Conservation (phyloP, 2,113 vertebrate genomes). For the Erythrolamprus reginae region DNA sequence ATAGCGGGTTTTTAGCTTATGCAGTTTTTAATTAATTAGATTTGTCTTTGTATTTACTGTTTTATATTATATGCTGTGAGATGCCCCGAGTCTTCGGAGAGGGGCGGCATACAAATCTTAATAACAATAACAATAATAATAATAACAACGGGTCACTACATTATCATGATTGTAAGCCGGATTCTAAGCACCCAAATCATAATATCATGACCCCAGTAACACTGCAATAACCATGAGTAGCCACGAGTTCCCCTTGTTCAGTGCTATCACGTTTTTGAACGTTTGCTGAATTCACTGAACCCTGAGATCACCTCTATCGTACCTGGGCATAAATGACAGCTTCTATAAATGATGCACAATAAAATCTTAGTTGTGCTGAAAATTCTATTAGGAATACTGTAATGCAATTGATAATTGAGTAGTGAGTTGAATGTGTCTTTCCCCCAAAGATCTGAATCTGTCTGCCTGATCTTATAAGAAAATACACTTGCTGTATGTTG, state of each 20-base stretch:
- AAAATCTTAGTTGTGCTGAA: neutral
- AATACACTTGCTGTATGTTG: too few relatives aligned
- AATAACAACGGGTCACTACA: neutral
- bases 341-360: neutral
- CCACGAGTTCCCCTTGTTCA: neutral
- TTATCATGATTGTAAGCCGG: neutral
- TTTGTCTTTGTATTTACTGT: too few relatives aligned
- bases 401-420: neutral
- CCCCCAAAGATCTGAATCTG: neutral
- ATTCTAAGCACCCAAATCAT: neutral
- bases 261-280: neutral
- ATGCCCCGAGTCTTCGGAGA: too few relatives aligned
- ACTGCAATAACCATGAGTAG: neutral
- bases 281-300: neutral
- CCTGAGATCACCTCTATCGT: neutral
- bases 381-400: neutral
- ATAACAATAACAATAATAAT: too few relatives aligned
- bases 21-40: too few relatives aligned
- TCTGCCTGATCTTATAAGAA: neutral
- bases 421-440: neutral
- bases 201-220: neutral
- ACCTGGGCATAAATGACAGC: neutral
- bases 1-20: too few relatives aligned
- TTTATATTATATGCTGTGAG: too few relatives aligned
- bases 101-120: too few relatives aligned